Conservation (phyloP, 1,140 invertebrate species). For the Hypothenemus hampei region DNA sequence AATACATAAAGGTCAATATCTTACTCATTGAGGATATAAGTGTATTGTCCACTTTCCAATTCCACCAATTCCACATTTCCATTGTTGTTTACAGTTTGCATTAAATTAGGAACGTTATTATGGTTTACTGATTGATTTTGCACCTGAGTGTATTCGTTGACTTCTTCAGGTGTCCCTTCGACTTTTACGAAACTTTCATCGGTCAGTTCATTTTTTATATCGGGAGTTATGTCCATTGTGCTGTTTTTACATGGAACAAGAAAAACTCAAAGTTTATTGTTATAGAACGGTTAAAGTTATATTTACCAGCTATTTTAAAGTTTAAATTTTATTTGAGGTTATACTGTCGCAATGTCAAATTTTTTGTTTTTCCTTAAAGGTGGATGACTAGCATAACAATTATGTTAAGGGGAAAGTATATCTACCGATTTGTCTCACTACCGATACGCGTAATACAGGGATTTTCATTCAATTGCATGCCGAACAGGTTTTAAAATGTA, state of each 20-base stretch:
- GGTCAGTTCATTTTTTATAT: slow-evolving; percentile 8
- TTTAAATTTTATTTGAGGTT: neutral
- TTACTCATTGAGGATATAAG: slow-evolving; percentile 37
- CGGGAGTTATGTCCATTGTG: neutral
- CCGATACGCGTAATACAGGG: too few relatives aligned
- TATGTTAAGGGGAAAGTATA: slow-evolving; percentile 14
- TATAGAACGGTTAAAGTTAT: neutral
- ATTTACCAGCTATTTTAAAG: neutral
- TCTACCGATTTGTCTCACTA: too few relatives aligned
- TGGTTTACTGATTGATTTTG: neutral
- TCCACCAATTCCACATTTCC: slow-evolving; percentile 39
- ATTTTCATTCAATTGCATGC: too few relatives aligned
- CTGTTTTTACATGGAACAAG: neutral
- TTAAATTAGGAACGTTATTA: slow-evolving; percentile 21
- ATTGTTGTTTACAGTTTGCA: slow-evolving; percentile 35
- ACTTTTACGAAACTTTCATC: slow-evolving; percentile 9
- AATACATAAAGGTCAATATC: neutral
- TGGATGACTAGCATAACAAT: slow-evolving; percentile 23
- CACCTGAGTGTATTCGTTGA: neutral
- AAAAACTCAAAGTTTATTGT: too few relatives aligned
- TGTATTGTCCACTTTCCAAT: slow-evolving; percentile 30
- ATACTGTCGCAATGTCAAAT: neutral
- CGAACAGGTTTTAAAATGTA: too few relatives aligned
- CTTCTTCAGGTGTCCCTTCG: neutral
- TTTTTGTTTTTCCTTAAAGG: slow-evolving; percentile 5